Percentiles rank a stretch among this genome's conserved stretches.
phyloP scores from a whole-genome alignment of 2,888 invertebrate genomes.

The Meganola albula region DNA sequence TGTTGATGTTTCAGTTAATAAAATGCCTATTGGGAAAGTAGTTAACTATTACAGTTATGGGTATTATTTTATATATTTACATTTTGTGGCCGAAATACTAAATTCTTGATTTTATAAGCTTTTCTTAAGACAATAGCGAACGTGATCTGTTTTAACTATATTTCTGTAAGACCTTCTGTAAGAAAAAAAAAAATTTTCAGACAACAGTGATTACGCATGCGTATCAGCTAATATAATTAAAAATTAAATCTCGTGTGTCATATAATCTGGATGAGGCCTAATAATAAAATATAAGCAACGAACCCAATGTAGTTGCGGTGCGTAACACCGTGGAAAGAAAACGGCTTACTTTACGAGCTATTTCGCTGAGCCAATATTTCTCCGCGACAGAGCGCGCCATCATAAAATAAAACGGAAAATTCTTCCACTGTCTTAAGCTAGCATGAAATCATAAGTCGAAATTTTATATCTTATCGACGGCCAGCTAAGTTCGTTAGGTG shows the following conservation, averaged over 20 bases:
- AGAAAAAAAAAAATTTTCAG: no score
- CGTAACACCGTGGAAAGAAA: conserved; percentile 70
- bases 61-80: no score
- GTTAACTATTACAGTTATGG: no score
- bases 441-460: conserved; percentile 74
- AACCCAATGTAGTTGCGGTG: conserved; percentile 61
- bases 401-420: conserved; percentile 79
- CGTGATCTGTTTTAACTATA: no score
- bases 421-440: conserved; percentile 65
- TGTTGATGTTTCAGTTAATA: no score
- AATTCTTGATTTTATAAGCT: no score
- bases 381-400: conserved; percentile 75
- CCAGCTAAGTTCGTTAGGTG: conserved; percentile 54
- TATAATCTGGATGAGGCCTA: conserved; percentile 42
- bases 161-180: no score
- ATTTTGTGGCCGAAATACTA: no score
- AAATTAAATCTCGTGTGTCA: conserved; percentile 32
- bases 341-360: conserved; percentile 77
- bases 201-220: conserved; percentile 9
- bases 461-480: conserved; percentile 65
- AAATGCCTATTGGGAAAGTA: no score
- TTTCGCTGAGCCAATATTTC: conserved; percentile 77
- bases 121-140: no score
- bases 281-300: conserved; percentile 58
- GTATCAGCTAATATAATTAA: conserved; percentile 24